Evolutionary conservation across 2,888 invertebrate genomes (phyloP), one percentile per base, ranked within the genome.

Genomic region (Cabera pusaria): DNA sequence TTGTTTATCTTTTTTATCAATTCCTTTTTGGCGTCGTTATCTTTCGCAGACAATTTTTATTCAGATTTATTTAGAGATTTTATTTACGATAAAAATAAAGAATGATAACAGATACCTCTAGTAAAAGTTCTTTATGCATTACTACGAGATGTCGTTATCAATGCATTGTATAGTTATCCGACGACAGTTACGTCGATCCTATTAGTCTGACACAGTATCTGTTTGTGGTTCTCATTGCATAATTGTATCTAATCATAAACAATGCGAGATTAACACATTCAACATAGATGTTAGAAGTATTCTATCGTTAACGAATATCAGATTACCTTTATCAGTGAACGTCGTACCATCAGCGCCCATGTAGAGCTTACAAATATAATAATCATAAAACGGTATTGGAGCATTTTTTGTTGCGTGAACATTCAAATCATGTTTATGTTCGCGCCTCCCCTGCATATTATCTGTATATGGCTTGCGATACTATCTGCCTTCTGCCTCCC

Each of bases 1-100:
- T 56, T 66, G 64, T 74, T 80, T 81, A 74, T 80, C 76, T 71
- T 64, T 43, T 23, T 74, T 72, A 71, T 66, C 64, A 37, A 42
- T 49, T 56, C 55, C 33, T 29, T 44, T 50, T 36, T 39, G 41
- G 52, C 40, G 41, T 42, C 52, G 44, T 54, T 63, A 62, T 64
- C 59, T 52, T 24, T 29, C 37, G 36, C n/a, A 22, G 25, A 22
- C 28, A 19, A 33, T 24, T 33, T 40, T 23, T 14, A n/a, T 34
- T 18, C 21, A 20, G 25, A 26, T 21, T 8, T 6, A 14, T 1
- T 20, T 29, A n/a, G n/a, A n/a, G n/a, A n/a, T n/a, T n/a, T n/a
- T n/a, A n/a, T n/a, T n/a, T n/a, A n/a, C n/a, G n/a, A n/a, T n/a
- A n/a, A n/a, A n/a, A n/a, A n/a, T n/a, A n/a, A n/a, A n/a, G n/a